Evolutionary conservation across 2,113 vertebrate genomes (phyloP).

Genomic region (Hypomesus transpacificus): DNA sequence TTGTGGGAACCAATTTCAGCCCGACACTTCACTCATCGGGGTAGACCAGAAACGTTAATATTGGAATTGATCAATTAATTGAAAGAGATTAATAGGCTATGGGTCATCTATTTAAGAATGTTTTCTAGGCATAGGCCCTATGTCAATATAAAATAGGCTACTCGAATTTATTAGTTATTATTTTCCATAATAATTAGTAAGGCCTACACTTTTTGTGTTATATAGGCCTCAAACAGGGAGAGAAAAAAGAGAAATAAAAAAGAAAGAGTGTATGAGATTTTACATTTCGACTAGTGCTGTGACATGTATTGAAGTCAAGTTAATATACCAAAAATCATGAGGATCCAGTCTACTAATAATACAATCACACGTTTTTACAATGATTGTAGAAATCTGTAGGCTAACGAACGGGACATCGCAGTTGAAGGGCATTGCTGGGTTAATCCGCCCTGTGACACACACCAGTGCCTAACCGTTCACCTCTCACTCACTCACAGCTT

Average conservation of each 20-base stretch:
- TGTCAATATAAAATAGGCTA: not conserved
- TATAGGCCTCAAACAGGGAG: not conserved
- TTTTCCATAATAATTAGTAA: not conserved
- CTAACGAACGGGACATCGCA: slow-evolving; percentile 22
- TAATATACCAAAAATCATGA: not conserved
- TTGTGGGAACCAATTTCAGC: slow-evolving; percentile 8
- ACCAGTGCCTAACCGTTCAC: slow-evolving; percentile 46
- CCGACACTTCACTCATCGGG: slow-evolving; percentile 28
- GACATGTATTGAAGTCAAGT: not conserved
- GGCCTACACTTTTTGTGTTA: not conserved
- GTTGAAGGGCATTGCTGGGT: slow-evolving; percentile 47
- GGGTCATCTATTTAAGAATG: not conserved
- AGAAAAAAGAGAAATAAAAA: not conserved
- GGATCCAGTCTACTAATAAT: not conserved
- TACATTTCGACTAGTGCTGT: too few species aligned
- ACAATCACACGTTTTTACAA: not conserved
- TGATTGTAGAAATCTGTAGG: too few species aligned
- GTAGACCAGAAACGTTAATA: not conserved
- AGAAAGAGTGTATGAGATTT: too few species aligned
- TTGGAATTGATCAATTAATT: not conserved
- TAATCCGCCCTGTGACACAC: slow-evolving; percentile 63
- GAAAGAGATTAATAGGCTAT: not conserved
- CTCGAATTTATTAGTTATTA: not conserved
- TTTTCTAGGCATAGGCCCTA: not conserved
- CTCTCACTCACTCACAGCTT: slow-evolving; percentile 10